A percentile compares a stretch with the other conserved stretches of the same genome.
phyloP scores from a whole-genome alignment of 2,888 invertebrate species.

The Rugalucina vietnamica region DNA sequence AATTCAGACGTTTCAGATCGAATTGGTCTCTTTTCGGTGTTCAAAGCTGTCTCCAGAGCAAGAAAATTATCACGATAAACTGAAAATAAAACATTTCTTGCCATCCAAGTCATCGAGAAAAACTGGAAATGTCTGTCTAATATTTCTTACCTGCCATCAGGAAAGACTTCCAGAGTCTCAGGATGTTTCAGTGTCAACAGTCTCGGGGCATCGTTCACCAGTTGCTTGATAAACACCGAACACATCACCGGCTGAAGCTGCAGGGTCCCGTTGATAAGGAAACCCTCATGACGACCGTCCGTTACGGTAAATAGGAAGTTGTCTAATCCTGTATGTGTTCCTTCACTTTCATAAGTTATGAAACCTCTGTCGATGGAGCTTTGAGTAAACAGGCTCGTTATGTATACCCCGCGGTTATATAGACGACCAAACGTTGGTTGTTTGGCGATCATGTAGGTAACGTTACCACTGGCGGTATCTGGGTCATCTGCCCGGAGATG shows the following conservation, averaged over 20 bases:
- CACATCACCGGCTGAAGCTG: conserved; percentile 77
- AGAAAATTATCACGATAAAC: too few relatives aligned
- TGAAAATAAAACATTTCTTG: too few relatives aligned
- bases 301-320: conserved; percentile 79
- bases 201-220: conserved; percentile 79
- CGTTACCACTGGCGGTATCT: conserved; percentile 77
- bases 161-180: conserved; percentile 75
- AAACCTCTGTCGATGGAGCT: conserved; percentile 80
- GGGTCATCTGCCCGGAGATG: conserved; percentile 79
- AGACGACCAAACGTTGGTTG: conserved; percentile 80
- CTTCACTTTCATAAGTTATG: conserved; percentile 79
- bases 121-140: too few relatives aligned
- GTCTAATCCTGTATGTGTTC: conserved; percentile 75
- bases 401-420: conserved; percentile 72
- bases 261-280: conserved; percentile 78
- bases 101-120: too few relatives aligned
- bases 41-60: too few relatives aligned
- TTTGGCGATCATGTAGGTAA: conserved; percentile 81
- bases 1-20: too few relatives aligned
- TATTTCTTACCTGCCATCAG: conserved; percentile 62
- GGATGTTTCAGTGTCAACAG: conserved; percentile 77
- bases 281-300: conserved; percentile 80
- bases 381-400: conserved; percentile 80
- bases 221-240: conserved; percentile 80
- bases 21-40: too few relatives aligned